These are phyloP conservation scores for Drosophila ogumai DNA, from an alignment of 1,140 invertebrate species.

Conservation along the genomic window DNA sequence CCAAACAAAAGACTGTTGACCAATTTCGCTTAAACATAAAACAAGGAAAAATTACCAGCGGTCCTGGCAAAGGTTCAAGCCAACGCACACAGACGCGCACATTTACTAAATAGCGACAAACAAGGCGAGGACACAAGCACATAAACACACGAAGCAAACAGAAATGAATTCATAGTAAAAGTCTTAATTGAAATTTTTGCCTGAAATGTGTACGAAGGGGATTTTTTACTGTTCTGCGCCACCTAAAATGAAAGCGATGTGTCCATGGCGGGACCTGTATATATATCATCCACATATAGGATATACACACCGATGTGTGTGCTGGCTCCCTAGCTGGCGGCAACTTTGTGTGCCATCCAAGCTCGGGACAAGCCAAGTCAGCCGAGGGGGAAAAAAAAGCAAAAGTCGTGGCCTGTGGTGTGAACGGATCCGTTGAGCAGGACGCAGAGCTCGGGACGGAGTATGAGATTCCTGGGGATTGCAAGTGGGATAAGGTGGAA, in stretches of 20 bases:
- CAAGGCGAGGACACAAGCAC: slow-evolving; percentile 41
- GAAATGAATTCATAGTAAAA: slow-evolving; percentile 79
- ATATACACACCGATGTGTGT: slow-evolving; percentile 30
- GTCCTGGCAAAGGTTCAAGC: slow-evolving; percentile 44
- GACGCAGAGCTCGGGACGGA: slow-evolving; percentile 10
- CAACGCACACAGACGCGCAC: slow-evolving; percentile 27
- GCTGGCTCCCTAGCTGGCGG: slow-evolving; percentile 19
- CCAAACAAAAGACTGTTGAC: slow-evolving; percentile 76
- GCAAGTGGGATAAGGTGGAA: slow-evolving; percentile 24
- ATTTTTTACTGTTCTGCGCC: slow-evolving; percentile 60
- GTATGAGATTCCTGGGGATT: slow-evolving; percentile 25
- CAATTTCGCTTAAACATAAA: slow-evolving; percentile 66
- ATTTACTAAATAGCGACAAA: slow-evolving; percentile 40
- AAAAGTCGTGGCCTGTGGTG: slow-evolving; percentile 68
- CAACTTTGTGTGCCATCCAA: slow-evolving; percentile 69
- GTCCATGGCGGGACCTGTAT: slow-evolving; percentile 38
- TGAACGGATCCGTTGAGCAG: slow-evolving; percentile 50
- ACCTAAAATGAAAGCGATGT: slow-evolving; percentile 75
- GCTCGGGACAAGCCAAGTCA: slow-evolving; percentile 19
- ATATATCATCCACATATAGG: slow-evolving; percentile 56
- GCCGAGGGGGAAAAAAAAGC: slow-evolving; percentile 38
- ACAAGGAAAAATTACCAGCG: slow-evolving; percentile 58
- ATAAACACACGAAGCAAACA: slow-evolving; percentile 41
- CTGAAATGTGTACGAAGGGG: slow-evolving; percentile 66
- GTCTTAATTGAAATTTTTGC: slow-evolving; percentile 83